A percentile compares a stretch with the other conserved stretches of the same genome.
Evolutionary conservation across 1,140 invertebrate genomes (phyloP).

Genomic region (Drosophila ercepeae): DNA sequence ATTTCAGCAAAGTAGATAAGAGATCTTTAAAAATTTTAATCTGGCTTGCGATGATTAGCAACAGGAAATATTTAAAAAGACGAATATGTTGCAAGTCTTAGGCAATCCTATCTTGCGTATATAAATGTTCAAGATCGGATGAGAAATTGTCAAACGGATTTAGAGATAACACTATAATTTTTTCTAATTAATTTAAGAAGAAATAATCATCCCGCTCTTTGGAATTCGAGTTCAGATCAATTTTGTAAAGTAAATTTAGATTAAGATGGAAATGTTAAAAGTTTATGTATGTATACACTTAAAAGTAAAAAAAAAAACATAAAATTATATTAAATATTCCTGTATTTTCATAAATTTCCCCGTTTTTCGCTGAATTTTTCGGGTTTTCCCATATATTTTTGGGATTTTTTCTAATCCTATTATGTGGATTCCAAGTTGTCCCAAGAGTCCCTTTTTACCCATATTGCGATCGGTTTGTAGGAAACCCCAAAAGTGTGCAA

Average conservation of each 20-base stretch:
- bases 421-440: too few relatives aligned
- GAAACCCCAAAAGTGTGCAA: too few relatives aligned
- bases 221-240: neutral
- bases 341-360: too few relatives aligned
- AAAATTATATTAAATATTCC: neutral
- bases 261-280: neutral
- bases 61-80: too few relatives aligned
- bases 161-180: neutral
- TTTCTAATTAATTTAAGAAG: neutral
- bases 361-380: too few relatives aligned
- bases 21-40: neutral
- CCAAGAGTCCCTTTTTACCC: too few relatives aligned
- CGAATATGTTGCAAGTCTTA: too few relatives aligned
- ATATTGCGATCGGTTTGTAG: too few relatives aligned
- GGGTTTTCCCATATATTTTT: too few relatives aligned
- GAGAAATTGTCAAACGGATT: neutral
- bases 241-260: neutral
- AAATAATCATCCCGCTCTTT: neutral
- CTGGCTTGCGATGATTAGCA: neutral
- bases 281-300: neutral
- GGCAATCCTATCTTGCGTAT: too few relatives aligned
- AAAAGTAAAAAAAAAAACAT: neutral
- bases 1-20: constrained; percentile 1
- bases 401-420: too few relatives aligned
- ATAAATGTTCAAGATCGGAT: too few relatives aligned